Conservation (phyloP, 1,140 invertebrate genomes). For the Drosophila setifemur region DNA sequence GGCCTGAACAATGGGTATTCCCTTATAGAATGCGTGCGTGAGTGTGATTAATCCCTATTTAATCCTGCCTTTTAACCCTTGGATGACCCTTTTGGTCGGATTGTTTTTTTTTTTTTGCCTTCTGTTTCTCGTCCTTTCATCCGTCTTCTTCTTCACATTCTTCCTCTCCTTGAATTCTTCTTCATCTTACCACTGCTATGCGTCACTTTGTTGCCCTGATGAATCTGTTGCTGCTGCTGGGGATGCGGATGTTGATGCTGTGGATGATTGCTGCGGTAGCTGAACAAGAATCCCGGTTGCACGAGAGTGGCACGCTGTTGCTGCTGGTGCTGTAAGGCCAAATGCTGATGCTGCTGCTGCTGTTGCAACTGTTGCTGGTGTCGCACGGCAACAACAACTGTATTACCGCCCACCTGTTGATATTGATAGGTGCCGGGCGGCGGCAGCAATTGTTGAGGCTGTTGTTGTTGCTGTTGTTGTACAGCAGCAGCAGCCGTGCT, state of each 20-base stretch:
- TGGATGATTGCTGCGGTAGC: constrained; percentile 62
- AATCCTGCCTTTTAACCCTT: neutral
- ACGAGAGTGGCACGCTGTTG: constrained; percentile 67
- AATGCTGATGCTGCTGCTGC: constrained; percentile 53
- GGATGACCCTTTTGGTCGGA: neutral
- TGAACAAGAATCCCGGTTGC: constrained; percentile 74
- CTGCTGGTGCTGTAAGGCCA: constrained; percentile 48
- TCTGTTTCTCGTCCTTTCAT: constrained; percentile 32
- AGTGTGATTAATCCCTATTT: constrained; percentile 10
- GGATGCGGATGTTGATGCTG: constrained; percentile 42
- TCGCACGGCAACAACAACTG: constrained; percentile 68
- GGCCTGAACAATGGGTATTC: neutral
- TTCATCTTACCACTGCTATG: constrained; percentile 73
- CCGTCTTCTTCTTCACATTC: constrained; percentile 5
- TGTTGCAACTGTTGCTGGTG: constrained; percentile 66
- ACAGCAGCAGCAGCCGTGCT: neutral
- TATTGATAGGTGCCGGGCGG: constrained; percentile 59
- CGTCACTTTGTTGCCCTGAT: constrained; percentile 58
- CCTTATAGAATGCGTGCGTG: constrained; percentile 47
- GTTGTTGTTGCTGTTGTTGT: constrained; percentile 50
- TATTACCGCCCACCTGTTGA: constrained; percentile 69
- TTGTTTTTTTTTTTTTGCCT: constrained; percentile 41
- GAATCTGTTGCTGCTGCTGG: constrained; percentile 31
- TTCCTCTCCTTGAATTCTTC: constrained; percentile 3
- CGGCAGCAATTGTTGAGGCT: constrained; percentile 50